Base-by-base conservation (phyloP, 2,888 invertebrate species). In the Polylopha cassiicola region DNA sequence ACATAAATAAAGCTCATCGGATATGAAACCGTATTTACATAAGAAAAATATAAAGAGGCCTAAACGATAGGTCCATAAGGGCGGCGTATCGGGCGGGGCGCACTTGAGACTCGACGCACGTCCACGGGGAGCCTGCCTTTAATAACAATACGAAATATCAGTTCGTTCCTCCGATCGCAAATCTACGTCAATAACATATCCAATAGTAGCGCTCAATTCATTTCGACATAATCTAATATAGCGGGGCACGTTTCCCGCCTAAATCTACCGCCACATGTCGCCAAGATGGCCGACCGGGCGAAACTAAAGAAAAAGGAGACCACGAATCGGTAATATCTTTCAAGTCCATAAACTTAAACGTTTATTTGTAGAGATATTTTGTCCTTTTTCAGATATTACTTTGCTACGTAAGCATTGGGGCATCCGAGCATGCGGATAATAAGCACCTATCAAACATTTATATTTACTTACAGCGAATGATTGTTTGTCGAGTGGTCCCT, bases 1-100 rank as follows among this genome's bases (percentile, higher is more conserved):
- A 85, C 85, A 85, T 85, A 85, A 85, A 84, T 85, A 85, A 85
- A 85, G 82, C 82, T 85, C 82, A 84, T 84, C 80, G 82, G 81
- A 85, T 84, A 85, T 85, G 79, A 84, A 82, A 75, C 71, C 48
- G 78, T 79, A 85, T 85, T 85, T 84, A 82, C 84, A 84, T 84
- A 85, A 81, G 84, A 81, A 84, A 82, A 81, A 82, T 84, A 82
- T 81, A 84, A 85, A 81, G 74, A 80, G 79, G 84, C 82, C 84
- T 79, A 81, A 85, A 79, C 80, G 81, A 79, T 79, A 75, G 77
- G 78, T 73, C 73, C 76, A 70, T 70, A 75, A 76, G 80, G 80
- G 76, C 70, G 73, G 65, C 68, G 66, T 73, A 74, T 73, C 77
- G 74, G 67, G 55, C 51, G 61, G 53, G 58, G 53, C 47, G 51